These are phyloP conservation scores for Sebastes diaconus DNA, from an alignment of 2,797 vertebrate species.

Conservation along the genomic window DNA sequence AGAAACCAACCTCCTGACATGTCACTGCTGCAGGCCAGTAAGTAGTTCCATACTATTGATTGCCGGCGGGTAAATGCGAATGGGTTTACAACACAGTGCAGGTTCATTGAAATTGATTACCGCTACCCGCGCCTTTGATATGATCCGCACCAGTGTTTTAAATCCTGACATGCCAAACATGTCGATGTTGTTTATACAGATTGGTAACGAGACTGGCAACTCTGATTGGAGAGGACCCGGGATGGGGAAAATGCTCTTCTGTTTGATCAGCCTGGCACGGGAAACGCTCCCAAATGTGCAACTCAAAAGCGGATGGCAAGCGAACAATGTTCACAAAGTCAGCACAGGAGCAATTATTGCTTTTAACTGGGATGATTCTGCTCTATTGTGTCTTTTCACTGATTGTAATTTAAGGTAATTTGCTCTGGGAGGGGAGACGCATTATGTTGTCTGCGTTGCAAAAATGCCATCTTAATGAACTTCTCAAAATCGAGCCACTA, in stretches of 20 bases:
- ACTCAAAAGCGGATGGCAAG: conserved; percentile 9
- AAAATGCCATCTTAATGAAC: conserved; percentile 42
- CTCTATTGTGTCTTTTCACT: conserved; percentile 29
- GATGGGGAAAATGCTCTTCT: conserved; percentile 19
- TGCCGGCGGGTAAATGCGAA: conserved; percentile 41
- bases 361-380: conserved; percentile 42
- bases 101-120: conserved; percentile 71
- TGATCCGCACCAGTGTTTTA: conserved; percentile 52
- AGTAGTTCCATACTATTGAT: conserved; percentile 61
- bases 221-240: neutral
- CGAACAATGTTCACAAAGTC: conserved; percentile 8
- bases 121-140: conserved; percentile 46
- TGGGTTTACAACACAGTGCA: conserved; percentile 34
- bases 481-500: neutral
- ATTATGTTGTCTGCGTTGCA: neutral
- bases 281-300: conserved; percentile 25
- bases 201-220: conserved; percentile 3
- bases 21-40: conserved; percentile 14
- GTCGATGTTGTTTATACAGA: conserved; percentile 16
- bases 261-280: conserved; percentile 43
- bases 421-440: conserved; percentile 18
- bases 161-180: conserved; percentile 16
- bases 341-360: conserved; percentile 41
- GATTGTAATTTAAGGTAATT: conserved; percentile 54
- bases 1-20: neutral